Percentiles rank a stretch among this genome's conserved stretches.
Evolutionary conservation across 2,113 vertebrate species (phyloP).

Genomic region (Phylloscopus trochiloides): DNA sequence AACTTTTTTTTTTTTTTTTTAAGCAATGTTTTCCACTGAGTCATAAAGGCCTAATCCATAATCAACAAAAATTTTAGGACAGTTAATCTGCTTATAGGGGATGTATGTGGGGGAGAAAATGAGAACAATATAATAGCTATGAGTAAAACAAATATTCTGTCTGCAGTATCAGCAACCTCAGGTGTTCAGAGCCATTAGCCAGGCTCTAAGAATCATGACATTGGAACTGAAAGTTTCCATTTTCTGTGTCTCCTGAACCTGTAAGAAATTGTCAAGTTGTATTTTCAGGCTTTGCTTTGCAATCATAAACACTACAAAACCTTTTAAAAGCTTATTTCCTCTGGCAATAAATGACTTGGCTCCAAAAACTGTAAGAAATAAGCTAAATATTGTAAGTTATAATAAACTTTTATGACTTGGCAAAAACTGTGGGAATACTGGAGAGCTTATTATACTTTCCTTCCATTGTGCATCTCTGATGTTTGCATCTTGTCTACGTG

Average conservation of each 20-base stretch:
- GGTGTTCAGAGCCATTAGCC: not conserved
- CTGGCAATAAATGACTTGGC: not conserved
- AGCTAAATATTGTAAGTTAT: not conserved
- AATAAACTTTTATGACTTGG: not conserved
- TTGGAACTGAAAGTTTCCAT: not conserved
- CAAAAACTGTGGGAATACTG: not conserved
- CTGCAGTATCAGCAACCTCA: not conserved
- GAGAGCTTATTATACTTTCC: not conserved
- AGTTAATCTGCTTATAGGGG: not conserved
- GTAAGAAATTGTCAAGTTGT: not conserved
- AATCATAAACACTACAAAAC: not conserved
- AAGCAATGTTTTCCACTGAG: not conserved
- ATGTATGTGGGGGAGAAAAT: accelerated
- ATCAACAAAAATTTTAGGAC: not conserved
- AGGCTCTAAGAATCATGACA: not conserved
- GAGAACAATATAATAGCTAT: not conserved
- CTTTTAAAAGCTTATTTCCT: not conserved
- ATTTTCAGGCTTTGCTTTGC: not conserved
- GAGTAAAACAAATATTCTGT: not conserved
- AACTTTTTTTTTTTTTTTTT: not conserved
- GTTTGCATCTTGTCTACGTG: not conserved
- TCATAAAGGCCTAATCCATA: not conserved
- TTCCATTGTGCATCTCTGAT: not conserved
- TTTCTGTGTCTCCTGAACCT: not conserved
- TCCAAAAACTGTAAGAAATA: not conserved